A percentile compares a stretch with the other conserved stretches of the same genome.
Conservation (phyloP, 2,888 invertebrate species). For the Rotaria socialis region DNA sequence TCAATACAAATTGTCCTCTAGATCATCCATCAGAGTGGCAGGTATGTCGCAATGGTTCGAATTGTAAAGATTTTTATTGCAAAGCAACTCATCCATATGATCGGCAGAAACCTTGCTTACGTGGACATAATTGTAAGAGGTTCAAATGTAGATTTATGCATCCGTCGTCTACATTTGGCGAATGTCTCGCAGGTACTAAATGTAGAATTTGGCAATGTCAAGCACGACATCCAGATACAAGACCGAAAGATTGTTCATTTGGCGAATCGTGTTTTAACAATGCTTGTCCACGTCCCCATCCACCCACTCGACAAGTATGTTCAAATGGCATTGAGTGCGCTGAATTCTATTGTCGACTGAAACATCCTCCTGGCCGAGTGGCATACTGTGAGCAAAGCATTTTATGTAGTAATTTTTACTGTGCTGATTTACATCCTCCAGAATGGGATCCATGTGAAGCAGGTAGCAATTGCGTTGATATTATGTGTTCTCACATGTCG, state of each 20-base stretch:
- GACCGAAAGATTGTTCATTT: neutral
- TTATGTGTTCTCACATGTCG: neutral
- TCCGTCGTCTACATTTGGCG: neutral
- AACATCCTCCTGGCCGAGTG: neutral
- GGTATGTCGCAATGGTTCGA: neutral
- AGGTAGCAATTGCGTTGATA: neutral
- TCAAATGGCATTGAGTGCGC: neutral
- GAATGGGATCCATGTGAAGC: neutral
- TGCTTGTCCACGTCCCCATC: neutral
- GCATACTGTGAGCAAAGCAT: neutral
- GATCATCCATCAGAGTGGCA: neutral
- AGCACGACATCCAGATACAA: neutral
- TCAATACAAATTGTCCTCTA: neutral
- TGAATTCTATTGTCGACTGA: neutral
- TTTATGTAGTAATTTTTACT: neutral
- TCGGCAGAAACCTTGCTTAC: neutral
- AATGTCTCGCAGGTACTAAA: neutral
- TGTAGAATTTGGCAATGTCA: neutral
- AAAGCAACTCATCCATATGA: conserved; percentile 8
- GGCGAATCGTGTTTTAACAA: neutral
- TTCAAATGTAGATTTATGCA: neutral
- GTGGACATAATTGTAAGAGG: neutral
- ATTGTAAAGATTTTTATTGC: neutral
- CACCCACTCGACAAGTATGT: neutral
- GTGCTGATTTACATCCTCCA: neutral